These are phyloP conservation scores for Drosophila prosaltans DNA, from an alignment of 1,140 invertebrate species.

Conservation along the genomic window DNA sequence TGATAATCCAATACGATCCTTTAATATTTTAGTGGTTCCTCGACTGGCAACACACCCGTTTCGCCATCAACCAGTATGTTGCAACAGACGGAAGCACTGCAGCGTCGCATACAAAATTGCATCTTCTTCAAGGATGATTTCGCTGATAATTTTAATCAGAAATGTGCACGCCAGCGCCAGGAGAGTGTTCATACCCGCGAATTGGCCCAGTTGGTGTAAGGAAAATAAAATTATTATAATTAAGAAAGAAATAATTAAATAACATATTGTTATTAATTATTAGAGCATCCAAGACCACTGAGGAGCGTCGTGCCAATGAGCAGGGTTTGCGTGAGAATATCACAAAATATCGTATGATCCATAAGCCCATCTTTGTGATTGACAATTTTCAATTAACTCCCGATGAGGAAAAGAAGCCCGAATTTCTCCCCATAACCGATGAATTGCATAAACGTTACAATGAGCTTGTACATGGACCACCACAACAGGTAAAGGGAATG, in stretches of 20 bases:
- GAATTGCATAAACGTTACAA: constrained; percentile 25
- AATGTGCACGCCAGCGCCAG: background rate
- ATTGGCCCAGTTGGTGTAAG: background rate
- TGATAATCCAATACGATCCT: background rate
- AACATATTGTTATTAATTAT: background rate
- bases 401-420: background rate
- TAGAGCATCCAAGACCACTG: constrained; percentile 24
- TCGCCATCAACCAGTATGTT: background rate
- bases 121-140: constrained; percentile 40
- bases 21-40: background rate
- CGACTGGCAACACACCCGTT: background rate
- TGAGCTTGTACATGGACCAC: constrained; percentile 28
- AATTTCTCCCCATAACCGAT: constrained; percentile 38
- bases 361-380: constrained; percentile 45
- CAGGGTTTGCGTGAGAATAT: constrained; percentile 28
- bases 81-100: constrained; percentile 26
- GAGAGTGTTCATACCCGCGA: constrained; percentile 10
- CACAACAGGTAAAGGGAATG: constrained; percentile 25
- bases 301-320: constrained; percentile 40
- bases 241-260: too few relatives aligned
- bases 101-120: constrained; percentile 28
- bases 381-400: background rate
- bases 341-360: background rate
- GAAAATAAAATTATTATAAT: background rate
- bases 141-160: constrained; percentile 13